These are phyloP conservation scores for Macrochelys suwanniensis DNA, from an alignment of 2,797 vertebrate genomes.

Conservation along the genomic window DNA sequence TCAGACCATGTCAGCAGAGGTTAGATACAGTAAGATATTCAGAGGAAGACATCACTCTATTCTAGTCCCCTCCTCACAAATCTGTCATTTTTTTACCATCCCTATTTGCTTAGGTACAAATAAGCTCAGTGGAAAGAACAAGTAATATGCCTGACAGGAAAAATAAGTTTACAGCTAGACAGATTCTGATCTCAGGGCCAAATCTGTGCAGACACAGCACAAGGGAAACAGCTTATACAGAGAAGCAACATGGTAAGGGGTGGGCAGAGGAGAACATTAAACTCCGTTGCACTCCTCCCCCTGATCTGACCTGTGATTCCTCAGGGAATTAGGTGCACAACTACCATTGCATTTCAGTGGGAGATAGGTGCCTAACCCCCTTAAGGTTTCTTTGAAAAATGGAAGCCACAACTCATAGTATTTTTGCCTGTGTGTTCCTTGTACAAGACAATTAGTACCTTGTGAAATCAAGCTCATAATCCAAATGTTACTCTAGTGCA, in stretches of 20 bases:
- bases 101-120: neutral
- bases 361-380: too few species aligned
- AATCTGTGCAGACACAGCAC: neutral
- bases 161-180: neutral
- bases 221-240: neutral
- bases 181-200: neutral
- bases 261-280: neutral
- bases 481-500: slow-evolving; percentile 3
- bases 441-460: neutral
- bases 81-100: neutral
- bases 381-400: neutral
- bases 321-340: neutral
- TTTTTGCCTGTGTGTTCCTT: neutral
- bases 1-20: neutral
- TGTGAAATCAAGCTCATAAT: slow-evolving; percentile 26
- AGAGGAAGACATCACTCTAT: neutral
- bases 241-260: neutral
- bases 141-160: neutral
- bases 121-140: neutral
- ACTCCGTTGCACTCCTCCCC: neutral
- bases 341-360: neutral
- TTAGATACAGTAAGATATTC: neutral
- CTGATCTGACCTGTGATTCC: neutral
- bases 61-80: neutral
- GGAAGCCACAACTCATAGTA: neutral